phyloP scores from a whole-genome alignment of 2,797 vertebrate species.

The Poeciliopsis paucimaculata region DNA sequence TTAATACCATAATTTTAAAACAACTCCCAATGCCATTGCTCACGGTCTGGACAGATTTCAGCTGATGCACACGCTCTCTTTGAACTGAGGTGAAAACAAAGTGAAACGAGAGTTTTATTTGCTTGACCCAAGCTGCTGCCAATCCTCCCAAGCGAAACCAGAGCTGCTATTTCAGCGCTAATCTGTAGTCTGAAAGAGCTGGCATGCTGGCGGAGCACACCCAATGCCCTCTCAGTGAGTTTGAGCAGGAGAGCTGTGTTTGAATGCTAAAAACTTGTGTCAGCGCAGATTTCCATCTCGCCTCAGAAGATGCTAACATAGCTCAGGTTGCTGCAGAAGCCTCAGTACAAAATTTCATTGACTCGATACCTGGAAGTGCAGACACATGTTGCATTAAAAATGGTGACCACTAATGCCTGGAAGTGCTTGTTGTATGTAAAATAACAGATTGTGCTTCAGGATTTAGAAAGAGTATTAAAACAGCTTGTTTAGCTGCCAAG shows the following conservation, averaged over 20 bases:
- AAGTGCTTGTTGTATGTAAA: not conserved
- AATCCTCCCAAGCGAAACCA: constrained; percentile 30
- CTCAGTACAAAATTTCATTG: constrained; percentile 2
- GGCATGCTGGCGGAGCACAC: constrained; percentile 24
- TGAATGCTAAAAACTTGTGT: constrained; percentile 36
- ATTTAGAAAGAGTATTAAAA: not conserved
- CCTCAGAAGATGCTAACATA: constrained; percentile 8
- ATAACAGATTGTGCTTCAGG: not conserved
- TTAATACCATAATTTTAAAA: constrained; percentile 33
- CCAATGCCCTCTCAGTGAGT: constrained; percentile 21
- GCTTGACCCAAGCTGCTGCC: constrained; percentile 42
- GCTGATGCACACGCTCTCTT: constrained; percentile 19
- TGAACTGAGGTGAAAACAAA: constrained; percentile 45
- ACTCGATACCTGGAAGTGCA: not conserved
- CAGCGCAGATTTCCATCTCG: constrained; percentile 20
- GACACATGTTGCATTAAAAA: not conserved
- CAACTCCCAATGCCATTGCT: not conserved
- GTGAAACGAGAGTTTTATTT: constrained; percentile 50
- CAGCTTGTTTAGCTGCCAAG: not conserved
- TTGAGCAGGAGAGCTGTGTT: constrained; percentile 11
- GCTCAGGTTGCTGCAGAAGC: constrained; percentile 1
- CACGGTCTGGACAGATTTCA: not conserved
- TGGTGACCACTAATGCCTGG: not conserved
- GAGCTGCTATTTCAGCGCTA: constrained; percentile 46
- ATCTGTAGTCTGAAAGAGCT: constrained; percentile 51